Conservation (phyloP, 2,797 vertebrate genomes). For the Pagetopsis macropterus region DNA sequence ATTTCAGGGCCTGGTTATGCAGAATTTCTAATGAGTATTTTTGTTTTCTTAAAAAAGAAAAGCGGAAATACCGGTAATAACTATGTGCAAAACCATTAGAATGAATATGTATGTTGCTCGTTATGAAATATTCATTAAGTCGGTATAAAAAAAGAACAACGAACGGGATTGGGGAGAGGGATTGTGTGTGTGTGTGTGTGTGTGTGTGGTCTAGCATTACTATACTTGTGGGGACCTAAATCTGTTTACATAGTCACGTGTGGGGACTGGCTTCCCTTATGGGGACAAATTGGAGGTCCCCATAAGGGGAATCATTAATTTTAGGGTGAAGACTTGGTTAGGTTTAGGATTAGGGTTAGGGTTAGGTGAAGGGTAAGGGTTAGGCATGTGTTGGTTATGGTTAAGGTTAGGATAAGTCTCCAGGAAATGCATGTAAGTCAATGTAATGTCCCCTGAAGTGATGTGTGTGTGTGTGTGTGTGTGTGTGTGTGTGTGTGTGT, state of each 20-base stretch:
- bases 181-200: constrained; percentile 68
- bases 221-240: too few relatives aligned
- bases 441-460: too few relatives aligned
- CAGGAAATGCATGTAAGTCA: too few relatives aligned
- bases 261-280: too few relatives aligned
- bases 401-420: too few relatives aligned
- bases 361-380: too few relatives aligned
- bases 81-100: constrained; percentile 97
- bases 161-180: constrained; percentile 49
- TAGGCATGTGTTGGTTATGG: too few relatives aligned
- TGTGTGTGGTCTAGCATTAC: constrained; percentile 1
- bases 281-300: too few relatives aligned
- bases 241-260: too few relatives aligned
- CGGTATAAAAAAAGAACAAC: constrained; percentile 80
- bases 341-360: too few relatives aligned
- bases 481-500: constrained; percentile 67
- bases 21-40: constrained; percentile 99
- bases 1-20: constrained; percentile 85
- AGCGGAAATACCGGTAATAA: constrained; percentile 93
- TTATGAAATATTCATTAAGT: constrained; percentile 99
- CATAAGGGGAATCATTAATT: too few relatives aligned
- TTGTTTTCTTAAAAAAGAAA: constrained; percentile 87
- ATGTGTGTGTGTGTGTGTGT: constrained; percentile 43
- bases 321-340: too few relatives aligned
- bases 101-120: constrained; percentile 98